Conservation (phyloP, 1,140 invertebrate species). For the Drosophila santomea region DNA sequence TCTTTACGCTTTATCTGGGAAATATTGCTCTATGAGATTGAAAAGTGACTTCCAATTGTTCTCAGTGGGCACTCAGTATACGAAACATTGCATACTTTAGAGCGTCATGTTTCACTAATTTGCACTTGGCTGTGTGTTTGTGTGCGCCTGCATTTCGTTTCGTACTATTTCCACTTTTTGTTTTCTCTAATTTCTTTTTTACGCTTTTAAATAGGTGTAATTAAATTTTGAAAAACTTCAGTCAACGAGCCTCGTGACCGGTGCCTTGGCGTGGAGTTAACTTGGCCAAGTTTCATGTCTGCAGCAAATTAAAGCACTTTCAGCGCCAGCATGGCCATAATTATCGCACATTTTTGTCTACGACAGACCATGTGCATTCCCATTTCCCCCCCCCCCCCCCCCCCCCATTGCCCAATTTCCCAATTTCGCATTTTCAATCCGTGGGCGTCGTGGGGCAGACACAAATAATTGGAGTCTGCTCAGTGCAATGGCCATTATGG, state of each 20-base stretch:
- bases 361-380: slow-evolving; percentile 54
- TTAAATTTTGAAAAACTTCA: slow-evolving; percentile 64
- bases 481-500: slow-evolving; percentile 30
- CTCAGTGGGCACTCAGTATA: neutral
- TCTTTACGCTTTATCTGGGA: no score
- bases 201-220: slow-evolving; percentile 76
- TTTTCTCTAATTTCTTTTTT: slow-evolving; percentile 59
- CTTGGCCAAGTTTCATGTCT: slow-evolving; percentile 61
- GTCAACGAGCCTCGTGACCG: slow-evolving; percentile 19
- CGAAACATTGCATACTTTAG: slow-evolving; percentile 53
- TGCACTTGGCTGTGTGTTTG: slow-evolving; percentile 68
- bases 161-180: slow-evolving; percentile 28
- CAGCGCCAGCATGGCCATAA: slow-evolving; percentile 37
- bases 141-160: slow-evolving; percentile 13
- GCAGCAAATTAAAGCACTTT: slow-evolving; percentile 67
- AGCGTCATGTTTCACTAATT: slow-evolving; percentile 74
- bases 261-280: slow-evolving; percentile 49
- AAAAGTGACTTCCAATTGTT: neutral
- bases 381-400: slow-evolving; percentile 3
- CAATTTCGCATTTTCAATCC: slow-evolving; percentile 2
- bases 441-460: slow-evolving; percentile 19
- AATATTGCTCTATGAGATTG: no score
- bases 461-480: slow-evolving; percentile 50
- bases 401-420: neutral
- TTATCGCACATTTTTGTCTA: slow-evolving; percentile 70